Evolutionary conservation across 2,113 vertebrate genomes (phyloP).

Genomic region (Sorex fumeus): DNA sequence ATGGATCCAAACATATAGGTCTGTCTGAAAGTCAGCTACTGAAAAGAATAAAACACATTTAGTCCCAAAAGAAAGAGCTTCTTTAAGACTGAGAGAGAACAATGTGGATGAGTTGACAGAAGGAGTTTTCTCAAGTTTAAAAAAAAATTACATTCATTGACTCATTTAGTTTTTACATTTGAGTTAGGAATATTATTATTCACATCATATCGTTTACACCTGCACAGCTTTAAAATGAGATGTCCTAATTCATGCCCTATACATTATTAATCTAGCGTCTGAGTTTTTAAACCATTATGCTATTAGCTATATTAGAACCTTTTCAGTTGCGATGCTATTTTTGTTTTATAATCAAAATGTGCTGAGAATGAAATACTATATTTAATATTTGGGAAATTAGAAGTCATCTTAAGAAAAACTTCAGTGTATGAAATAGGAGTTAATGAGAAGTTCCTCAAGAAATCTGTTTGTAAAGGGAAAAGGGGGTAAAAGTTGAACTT

Average conservation of each 20-base stretch:
- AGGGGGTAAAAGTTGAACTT: not conserved
- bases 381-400: slow-evolving; percentile 35
- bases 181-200: not conserved
- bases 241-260: not conserved
- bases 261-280: not conserved
- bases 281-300: not conserved
- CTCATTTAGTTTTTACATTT: slow-evolving; percentile 29
- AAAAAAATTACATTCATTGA: not conserved
- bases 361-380: not conserved
- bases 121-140: slow-evolving; percentile 23
- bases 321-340: slow-evolving; percentile 17
- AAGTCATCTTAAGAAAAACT: slow-evolving; percentile 33
- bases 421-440: not conserved
- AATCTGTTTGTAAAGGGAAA: slow-evolving; percentile 23
- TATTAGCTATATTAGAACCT: not conserved
- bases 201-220: not conserved
- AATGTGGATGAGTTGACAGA: not conserved
- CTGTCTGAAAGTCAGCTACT: slow-evolving; percentile 1
- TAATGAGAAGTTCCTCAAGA: slow-evolving; percentile 45
- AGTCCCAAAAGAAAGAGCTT: not conserved
- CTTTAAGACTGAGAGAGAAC: not conserved
- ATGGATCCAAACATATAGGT: not conserved
- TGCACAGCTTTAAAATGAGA: slow-evolving; percentile 56
- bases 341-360: slow-evolving; percentile 57
- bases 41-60: not conserved